A percentile compares a stretch with the other conserved stretches of the same genome.
Conservation (phyloP, 2,113 vertebrate species). For the Athene cunicularia region DNA sequence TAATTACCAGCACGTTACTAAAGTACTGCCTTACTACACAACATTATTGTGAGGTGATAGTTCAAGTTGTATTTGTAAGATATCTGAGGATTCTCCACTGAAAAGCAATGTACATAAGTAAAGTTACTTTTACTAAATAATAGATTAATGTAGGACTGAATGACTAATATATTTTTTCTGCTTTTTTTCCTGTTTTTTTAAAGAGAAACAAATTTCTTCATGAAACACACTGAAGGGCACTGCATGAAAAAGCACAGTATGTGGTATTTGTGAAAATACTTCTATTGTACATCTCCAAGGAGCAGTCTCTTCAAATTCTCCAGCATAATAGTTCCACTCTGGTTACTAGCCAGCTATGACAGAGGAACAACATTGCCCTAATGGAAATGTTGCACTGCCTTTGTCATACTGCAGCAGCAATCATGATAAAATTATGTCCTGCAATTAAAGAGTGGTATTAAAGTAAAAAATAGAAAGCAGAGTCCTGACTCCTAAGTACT, state of each 20-base stretch:
- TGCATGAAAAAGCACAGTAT: background rate
- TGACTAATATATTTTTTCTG: background rate
- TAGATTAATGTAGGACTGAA: background rate
- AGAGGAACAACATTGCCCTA: background rate
- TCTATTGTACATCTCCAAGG: background rate
- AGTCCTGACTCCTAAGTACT: background rate
- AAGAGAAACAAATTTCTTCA: background rate
- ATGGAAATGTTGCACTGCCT: background rate
- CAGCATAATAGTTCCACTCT: background rate
- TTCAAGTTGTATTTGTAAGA: background rate
- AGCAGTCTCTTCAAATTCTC: background rate
- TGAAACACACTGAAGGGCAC: background rate
- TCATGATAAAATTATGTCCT: background rate
- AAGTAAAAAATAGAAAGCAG: background rate
- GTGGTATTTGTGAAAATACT: background rate
- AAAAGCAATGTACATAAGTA: background rate
- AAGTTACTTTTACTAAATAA: background rate
- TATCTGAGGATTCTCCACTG: background rate
- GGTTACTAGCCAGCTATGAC: background rate
- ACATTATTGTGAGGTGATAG: background rate
- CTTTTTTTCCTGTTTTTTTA: rapidly evolving
- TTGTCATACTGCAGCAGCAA: background rate
- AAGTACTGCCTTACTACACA: background rate
- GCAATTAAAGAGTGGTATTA: background rate
- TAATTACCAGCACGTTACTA: background rate